Evolutionary conservation across 1,140 invertebrate species (phyloP), one percentile per base, ranked within the genome.

Genomic region (Danaus melanippus): DNA sequence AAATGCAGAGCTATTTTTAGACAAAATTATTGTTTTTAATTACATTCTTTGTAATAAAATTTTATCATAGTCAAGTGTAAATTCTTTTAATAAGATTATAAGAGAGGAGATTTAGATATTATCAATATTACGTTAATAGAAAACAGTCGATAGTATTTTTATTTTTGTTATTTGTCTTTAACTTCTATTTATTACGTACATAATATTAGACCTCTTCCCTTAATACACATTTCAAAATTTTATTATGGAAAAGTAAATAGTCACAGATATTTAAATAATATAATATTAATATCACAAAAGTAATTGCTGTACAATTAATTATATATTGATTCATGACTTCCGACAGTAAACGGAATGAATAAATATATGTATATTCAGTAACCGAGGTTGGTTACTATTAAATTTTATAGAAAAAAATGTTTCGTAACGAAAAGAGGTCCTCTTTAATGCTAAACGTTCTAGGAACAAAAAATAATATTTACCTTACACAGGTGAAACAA

Each of bases 121-220:
- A 53, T 59, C 50, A 46, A 53, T 53, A 45, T 50, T 55, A 50
- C 21, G 21, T 59, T 53, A 69, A 60, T 60, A 62, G 62, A 77
- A 73, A 80, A 82, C 77, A 82, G 76, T 77, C 73, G 55, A 77
- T 79, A 80, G 71, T 76, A 60, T 76, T 67, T 77, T 71, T 67
- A 62, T 72, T 69, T 56, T 64, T 66, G 66, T 79, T 75, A 79
- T 78, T 82, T 79, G 76, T 78, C 75, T 43, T 79, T 77, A 79
- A 70, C 74, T 52, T 64, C 71, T 79, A 79, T 69, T 72, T 67
- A 77, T 63, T 72, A 71, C 61, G 67, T 62, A 63, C 53, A 53
- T 12, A 44, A 47, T 10, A 32, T 11, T 15, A 64, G 46, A 59
- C 55, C 64, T 58, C 59, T 53, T 62, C 50, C 51, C 60, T 59